A percentile compares a stretch with the other conserved stretches of the same genome.
phyloP scores from a whole-genome alignment of 2,888 invertebrate species.

The Cantharis rufa region DNA sequence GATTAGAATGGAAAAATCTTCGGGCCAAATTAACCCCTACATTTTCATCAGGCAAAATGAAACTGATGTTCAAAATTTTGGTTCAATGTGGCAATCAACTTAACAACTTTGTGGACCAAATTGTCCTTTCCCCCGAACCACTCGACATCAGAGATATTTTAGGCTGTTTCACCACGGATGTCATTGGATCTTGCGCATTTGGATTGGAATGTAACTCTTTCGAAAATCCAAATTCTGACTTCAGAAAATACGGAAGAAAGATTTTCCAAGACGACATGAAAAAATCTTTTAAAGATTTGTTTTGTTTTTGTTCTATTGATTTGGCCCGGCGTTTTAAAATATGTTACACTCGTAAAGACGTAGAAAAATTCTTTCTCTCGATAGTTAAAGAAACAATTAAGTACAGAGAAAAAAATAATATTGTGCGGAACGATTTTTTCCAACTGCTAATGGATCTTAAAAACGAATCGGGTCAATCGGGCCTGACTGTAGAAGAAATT shows the following conservation, averaged over 20 bases:
- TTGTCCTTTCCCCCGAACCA: slow-evolving; percentile 43
- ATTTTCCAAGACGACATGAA: slow-evolving; percentile 19
- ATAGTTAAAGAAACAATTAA: slow-evolving; percentile 55
- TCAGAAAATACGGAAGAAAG: slow-evolving; percentile 43
- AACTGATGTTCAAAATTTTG: slow-evolving; percentile 65
- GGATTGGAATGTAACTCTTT: slow-evolving; percentile 64
- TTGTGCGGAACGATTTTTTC: slow-evolving; percentile 60
- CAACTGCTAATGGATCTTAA: slow-evolving; percentile 58
- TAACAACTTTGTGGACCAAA: slow-evolving; percentile 53
- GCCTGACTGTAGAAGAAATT: slow-evolving; percentile 20
- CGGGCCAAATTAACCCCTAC: slow-evolving; percentile 66
- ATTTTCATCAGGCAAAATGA: slow-evolving; percentile 57
- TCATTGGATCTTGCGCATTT: slow-evolving; percentile 64
- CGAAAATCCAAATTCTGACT: slow-evolving; percentile 58
- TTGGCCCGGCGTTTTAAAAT: slow-evolving; percentile 36
- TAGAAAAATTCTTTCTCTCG: slow-evolving; percentile 54
- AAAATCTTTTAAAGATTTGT: slow-evolving; percentile 14
- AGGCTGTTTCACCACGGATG: slow-evolving; percentile 63
- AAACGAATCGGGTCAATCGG: background rate
- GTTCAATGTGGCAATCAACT: slow-evolving; percentile 60
- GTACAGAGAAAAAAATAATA: slow-evolving; percentile 54
- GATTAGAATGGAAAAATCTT: slow-evolving; percentile 63
- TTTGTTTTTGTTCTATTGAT: slow-evolving; percentile 28
- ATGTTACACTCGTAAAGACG: slow-evolving; percentile 32
- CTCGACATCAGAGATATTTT: slow-evolving; percentile 56